Percentiles rank a stretch among this genome's conserved stretches.
Conservation (phyloP, 2,797 vertebrate genomes). For the Phataginus tetradactyla region DNA sequence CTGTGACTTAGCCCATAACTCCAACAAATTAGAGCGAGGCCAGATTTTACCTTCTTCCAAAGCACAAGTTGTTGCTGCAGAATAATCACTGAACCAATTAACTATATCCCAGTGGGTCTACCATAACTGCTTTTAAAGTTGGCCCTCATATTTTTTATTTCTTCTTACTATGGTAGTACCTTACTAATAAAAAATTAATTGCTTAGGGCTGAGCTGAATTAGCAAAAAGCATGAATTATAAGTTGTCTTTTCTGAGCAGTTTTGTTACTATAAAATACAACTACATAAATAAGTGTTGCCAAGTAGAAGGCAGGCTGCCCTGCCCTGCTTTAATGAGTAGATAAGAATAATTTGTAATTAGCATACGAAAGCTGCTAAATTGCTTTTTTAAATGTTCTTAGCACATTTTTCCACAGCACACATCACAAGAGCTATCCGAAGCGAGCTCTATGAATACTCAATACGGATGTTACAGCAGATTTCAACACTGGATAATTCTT, state of each 20-base stretch:
- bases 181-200: constrained; percentile 56
- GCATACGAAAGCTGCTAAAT: constrained; percentile 8
- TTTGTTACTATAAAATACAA: constrained; percentile 58
- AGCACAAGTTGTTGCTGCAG: neutral
- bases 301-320: constrained; percentile 7
- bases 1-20: neutral
- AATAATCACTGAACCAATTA: constrained; percentile 18
- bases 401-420: neutral
- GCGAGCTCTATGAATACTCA: neutral
- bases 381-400: constrained; percentile 37
- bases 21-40: neutral
- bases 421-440: neutral
- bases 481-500: constrained; percentile 7
- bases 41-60: neutral
- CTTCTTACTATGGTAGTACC: constrained; percentile 27
- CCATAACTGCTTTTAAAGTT: constrained; percentile 26
- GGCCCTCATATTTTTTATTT: constrained; percentile 36
- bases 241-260: constrained; percentile 50
- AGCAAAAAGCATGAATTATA: constrained; percentile 33
- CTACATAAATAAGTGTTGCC: constrained; percentile 53
- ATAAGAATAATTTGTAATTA: constrained; percentile 61
- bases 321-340: constrained; percentile 20
- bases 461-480: neutral
- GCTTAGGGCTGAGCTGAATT: constrained; percentile 34
- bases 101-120: neutral